These are phyloP conservation scores for Protobothrops flavoviridis DNA, from an alignment of 2,113 vertebrate genomes.

Conservation along the genomic window DNA sequence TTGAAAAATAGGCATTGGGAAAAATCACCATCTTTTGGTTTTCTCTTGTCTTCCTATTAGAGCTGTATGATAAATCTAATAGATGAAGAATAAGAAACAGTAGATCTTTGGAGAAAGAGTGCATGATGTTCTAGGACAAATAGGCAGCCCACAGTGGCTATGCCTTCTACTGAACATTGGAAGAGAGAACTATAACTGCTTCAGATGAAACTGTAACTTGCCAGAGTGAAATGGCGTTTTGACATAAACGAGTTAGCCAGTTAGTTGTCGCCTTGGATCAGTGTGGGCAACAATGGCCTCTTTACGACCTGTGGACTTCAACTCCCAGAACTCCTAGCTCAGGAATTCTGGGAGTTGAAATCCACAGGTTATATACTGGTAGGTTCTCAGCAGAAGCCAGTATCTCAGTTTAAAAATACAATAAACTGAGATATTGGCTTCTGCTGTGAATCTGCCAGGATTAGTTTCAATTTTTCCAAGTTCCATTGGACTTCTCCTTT, in stretches of 20 bases:
- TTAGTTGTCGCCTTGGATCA: not conserved
- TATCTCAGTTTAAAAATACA: not conserved
- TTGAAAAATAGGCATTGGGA: conserved; percentile 43
- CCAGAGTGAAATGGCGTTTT: not conserved
- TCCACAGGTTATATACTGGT: not conserved
- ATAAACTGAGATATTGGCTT: not conserved
- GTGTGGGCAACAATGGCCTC: not conserved
- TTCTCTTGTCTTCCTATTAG: not conserved
- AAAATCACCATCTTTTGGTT: conserved; percentile 17
- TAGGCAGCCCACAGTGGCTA: not conserved
- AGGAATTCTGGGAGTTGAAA: not conserved
- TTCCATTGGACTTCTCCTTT: not conserved
- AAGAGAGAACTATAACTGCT: not conserved
- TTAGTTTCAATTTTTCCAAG: not conserved
- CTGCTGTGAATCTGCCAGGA: not conserved
- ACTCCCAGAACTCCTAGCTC: too few relatives aligned
- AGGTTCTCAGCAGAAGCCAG: not conserved
- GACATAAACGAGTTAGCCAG: not conserved
- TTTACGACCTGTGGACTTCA: not conserved
- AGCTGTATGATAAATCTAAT: not conserved
- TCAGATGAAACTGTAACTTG: not conserved
- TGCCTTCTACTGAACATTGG: not conserved
- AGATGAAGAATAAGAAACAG: not conserved
- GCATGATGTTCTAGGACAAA: not conserved
- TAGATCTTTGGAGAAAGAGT: not conserved